These are phyloP conservation scores for Cassiopea xamachana DNA, from an alignment of 30 jellyfish, hydroid and myxozoan genomes.

Conservation along the genomic window DNA sequence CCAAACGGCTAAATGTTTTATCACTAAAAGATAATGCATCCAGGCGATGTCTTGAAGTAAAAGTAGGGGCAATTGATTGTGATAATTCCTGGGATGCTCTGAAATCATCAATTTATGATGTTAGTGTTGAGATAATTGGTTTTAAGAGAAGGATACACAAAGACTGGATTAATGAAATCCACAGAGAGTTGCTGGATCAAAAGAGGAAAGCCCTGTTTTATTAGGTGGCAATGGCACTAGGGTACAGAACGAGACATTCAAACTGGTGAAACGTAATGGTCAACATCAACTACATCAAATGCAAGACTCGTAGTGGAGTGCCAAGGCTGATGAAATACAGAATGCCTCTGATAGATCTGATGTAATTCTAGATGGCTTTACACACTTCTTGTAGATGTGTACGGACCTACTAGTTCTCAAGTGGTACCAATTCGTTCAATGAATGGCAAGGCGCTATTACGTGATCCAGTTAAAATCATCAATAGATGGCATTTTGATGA, in stretches of 20 bases:
- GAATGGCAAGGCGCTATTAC: constrained; percentile 13
- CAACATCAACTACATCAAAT: constrained; percentile 34
- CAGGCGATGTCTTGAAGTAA: neutral
- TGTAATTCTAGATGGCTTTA: constrained; percentile 3
- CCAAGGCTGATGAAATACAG: constrained; percentile 41
- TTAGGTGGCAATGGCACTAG: neutral
- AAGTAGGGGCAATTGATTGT: neutral
- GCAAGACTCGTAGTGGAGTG: constrained; percentile 30
- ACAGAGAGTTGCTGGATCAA: constrained; percentile 1
- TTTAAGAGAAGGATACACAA: constrained; percentile 14
- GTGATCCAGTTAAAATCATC: neutral
- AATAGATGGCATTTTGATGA: constrained; percentile 32
- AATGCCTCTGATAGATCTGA: neutral
- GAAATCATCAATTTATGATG: neutral
- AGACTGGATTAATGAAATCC: constrained; percentile 64
- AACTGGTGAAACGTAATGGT: neutral
- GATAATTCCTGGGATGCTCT: constrained; percentile 37
- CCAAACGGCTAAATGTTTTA: constrained; percentile 16
- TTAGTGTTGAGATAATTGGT: constrained; percentile 12
- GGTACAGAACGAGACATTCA: neutral
- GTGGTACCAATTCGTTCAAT: neutral
- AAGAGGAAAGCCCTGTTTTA: neutral
- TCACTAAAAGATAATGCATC: constrained; percentile 10
- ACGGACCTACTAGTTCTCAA: constrained; percentile 26
- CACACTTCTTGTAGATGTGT: constrained; percentile 13